Base-by-base conservation (phyloP, 2,113 vertebrate species). In the Pleuronectes platessa region DNA sequence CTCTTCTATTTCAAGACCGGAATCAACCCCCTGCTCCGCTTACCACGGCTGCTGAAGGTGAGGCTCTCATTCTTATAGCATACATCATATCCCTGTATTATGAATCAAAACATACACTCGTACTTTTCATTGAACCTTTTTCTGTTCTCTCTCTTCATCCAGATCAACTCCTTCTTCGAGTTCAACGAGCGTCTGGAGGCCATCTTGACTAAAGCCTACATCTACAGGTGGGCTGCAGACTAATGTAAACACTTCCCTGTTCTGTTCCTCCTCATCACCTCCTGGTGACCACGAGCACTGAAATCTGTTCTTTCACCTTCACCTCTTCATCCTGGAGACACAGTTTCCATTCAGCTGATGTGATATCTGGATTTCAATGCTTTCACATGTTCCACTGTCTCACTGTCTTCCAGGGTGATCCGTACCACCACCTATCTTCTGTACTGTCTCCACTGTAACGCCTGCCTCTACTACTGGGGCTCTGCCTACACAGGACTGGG, bases 161-260 rank as follows among this genome's bases (percentile, higher is more conserved):
- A 99, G 98, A 96, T 97, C 84, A 89, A 96, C 95, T 96, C 96
- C 59, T 99, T 99, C 94, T 97, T 98, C 1, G 97, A 99, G 92
- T 99, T 99, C 85, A 99, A 99, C 69, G 93, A 83, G 78, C 96
- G 97, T 31, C 92, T 99, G 26, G 98, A 99, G 86, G 93, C 97
- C 47, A 96, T 99, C 84, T 92, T 99, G 91, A 99, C 96, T 93
- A 98, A 97, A 90, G 97, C 98, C 0, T 99, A 97, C 23, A 87
- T 99, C 78, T 99, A 99, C 95, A 98, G 98, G 98, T 99, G 54
- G 84, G 95, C 37, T 61, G 21, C 27, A 20, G 15, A 15, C 40
- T 42, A 12, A 40, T 12, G 11, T 40, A 11, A 13, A 42, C 3
- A 42, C 40, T 42, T 13, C 3, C 35, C 35, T 37, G 35, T 37